Evolutionary conservation across 2,797 vertebrate species (phyloP).

Genomic region (Xiphorhynchus erythropygius): DNA sequence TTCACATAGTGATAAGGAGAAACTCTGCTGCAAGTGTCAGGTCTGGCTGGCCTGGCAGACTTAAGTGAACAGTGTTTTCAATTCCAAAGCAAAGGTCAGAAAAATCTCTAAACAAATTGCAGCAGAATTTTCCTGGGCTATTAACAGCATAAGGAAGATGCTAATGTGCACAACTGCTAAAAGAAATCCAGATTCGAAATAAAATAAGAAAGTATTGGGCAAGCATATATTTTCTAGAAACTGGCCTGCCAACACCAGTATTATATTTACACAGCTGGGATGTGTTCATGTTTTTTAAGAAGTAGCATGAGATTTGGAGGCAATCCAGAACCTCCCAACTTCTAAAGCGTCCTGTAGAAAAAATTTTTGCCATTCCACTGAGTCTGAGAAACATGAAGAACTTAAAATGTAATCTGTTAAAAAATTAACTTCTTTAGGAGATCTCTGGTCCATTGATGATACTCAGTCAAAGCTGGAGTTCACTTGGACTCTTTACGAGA

Average conservation of each 20-base stretch:
- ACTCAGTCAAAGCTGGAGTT: not conserved
- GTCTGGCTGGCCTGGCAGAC: not conserved
- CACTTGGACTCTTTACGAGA: not conserved
- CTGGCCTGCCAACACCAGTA: constrained; percentile 22
- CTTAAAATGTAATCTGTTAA: not conserved
- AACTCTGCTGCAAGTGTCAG: not conserved
- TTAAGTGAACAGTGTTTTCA: not conserved
- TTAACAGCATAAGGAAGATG: not conserved
- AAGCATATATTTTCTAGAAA: constrained; percentile 31
- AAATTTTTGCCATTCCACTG: constrained; percentile 41
- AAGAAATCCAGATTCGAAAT: not conserved
- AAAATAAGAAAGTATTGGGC: not conserved
- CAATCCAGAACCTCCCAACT: constrained; percentile 41
- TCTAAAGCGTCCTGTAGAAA: constrained; percentile 46
- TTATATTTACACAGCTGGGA: constrained; percentile 61
- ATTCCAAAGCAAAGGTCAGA: not conserved
- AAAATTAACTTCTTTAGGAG: not conserved
- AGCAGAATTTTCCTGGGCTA: not conserved
- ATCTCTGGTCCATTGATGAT: not conserved
- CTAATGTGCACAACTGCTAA: not conserved
- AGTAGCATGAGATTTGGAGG: constrained; percentile 50
- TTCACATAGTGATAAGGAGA: not conserved
- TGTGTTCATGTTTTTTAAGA: constrained; percentile 33
- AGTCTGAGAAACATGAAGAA: constrained; percentile 24
- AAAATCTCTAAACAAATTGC: not conserved